phyloP scores from a whole-genome alignment of 1,140 invertebrate genomes.

The Maconellicoccus hirsutus region DNA sequence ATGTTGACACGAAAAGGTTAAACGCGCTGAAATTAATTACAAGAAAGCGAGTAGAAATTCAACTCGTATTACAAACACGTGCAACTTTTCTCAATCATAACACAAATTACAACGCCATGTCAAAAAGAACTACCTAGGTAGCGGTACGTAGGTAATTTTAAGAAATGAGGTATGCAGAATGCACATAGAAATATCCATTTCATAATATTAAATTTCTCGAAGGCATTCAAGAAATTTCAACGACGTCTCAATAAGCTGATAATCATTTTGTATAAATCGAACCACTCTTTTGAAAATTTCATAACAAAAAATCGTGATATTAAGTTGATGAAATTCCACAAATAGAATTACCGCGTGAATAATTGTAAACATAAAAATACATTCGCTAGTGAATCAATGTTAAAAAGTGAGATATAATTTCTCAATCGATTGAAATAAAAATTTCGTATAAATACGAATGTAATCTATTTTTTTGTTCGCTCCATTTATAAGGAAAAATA shows the following conservation, averaged over 20 bases:
- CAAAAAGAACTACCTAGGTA: not conserved
- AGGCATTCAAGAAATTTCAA: no score
- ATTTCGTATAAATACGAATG: not conserved
- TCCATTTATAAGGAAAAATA: conserved; percentile 5
- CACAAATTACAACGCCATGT: not conserved
- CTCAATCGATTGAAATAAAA: not conserved
- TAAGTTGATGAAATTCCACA: no score
- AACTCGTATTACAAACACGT: not conserved
- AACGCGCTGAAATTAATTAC: not conserved
- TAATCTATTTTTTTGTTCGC: not conserved
- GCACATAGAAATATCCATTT: no score
- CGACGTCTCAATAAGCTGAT: no score
- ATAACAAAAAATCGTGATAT: no score
- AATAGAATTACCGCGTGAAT: no score
- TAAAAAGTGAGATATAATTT: not conserved
- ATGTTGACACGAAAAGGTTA: no score
- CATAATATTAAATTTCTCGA: no score
- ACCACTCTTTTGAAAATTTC: no score
- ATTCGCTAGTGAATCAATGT: not conserved
- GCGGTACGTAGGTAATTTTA: not conserved
- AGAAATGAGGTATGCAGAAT: no score
- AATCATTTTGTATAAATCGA: no score
- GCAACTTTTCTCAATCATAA: not conserved
- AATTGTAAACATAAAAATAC: not conserved
- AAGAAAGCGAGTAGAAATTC: not conserved